Base-by-base conservation (phyloP, 1,140 invertebrate genomes). In the Heterodera carotae region DNA sequence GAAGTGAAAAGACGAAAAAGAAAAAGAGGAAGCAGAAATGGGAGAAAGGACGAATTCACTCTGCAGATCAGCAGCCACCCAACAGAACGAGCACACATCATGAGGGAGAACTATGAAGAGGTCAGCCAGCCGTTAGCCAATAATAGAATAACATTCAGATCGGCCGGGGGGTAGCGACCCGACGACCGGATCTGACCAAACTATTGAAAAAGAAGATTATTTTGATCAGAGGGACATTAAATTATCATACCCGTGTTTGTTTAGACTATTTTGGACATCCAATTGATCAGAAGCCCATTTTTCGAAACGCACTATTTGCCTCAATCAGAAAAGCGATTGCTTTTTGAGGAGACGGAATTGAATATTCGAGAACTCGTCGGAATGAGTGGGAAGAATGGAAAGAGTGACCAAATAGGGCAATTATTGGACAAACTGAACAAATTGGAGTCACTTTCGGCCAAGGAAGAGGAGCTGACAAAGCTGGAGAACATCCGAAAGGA, bases 211-310 rank as follows among this genome's bases (percentile, higher is more conserved):
- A n/a, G n/a, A n/a, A n/a, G n/a, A n/a, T n/a, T n/a, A n/a, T n/a
- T n/a, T n/a, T n/a, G n/a, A n/a, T n/a, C n/a, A n/a, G n/a, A n/a
- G n/a, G n/a, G n/a, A n/a, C n/a, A n/a, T n/a, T n/a, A n/a, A n/a
- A n/a, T n/a, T n/a, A n/a, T n/a, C n/a, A n/a, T n/a, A n/a, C n/a
- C n/a, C n/a, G n/a, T n/a, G n/a, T n/a, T n/a, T n/a, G n/a, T 76
- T 76, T 27, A 73, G 67, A 69, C 60, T 29, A 53, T 33, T 76
- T 71, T 76, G 66, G 75, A 76, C 36, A 69, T 76, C 31, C 60
- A 76, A 56, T 33, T 76, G 70, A 73, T 56, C 29, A 33, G 75
- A 56, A 76, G 75, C 75, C 75, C 75, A 2, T 67, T 67, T 29
- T 71, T 67, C 31, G 60, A 76, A 34, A 69, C 75, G 29, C 48